A percentile compares a stretch with the other conserved stretches of the same genome.
These are phyloP conservation scores for Cephus runcator DNA, from an alignment of 2,888 invertebrate genomes.

Conservation along the genomic window DNA sequence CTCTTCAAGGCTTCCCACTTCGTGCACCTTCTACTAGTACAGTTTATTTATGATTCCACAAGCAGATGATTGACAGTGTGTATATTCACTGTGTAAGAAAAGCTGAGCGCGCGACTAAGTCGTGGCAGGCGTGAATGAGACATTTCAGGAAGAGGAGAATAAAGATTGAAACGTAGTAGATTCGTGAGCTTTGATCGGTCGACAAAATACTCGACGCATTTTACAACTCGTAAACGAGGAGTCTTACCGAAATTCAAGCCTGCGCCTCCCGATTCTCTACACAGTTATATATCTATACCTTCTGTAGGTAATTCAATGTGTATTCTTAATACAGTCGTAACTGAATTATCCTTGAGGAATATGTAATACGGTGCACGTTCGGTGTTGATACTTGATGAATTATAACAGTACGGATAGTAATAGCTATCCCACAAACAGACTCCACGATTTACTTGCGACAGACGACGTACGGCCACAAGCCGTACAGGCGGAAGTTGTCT, in stretches of 20 bases:
- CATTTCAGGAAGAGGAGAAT: not conserved
- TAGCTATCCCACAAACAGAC: not conserved
- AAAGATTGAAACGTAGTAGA: not conserved
- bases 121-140: not conserved
- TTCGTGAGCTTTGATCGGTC: constrained; percentile 5
- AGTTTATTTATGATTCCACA: not conserved
- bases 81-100: not conserved
- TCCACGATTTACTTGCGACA: not conserved
- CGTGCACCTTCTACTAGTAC: not conserved
- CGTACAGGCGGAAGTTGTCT: constrained; percentile 6
- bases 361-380: not conserved
- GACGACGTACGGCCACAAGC: constrained; percentile 7
- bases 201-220: constrained; percentile 19
- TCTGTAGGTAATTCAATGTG: not conserved
- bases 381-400: not conserved
- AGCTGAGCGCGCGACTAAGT: not conserved
- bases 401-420: not conserved
- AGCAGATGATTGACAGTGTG: not conserved
- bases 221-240: constrained; percentile 3
- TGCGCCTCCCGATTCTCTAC: not conserved
- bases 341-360: not conserved
- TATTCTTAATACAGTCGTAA: not conserved
- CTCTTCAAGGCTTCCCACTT: not conserved
- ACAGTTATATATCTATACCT: not conserved
- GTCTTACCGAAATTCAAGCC: not conserved